Evolutionary conservation across 2,113 vertebrate species (phyloP).

Genomic region (Bos indicus): DNA sequence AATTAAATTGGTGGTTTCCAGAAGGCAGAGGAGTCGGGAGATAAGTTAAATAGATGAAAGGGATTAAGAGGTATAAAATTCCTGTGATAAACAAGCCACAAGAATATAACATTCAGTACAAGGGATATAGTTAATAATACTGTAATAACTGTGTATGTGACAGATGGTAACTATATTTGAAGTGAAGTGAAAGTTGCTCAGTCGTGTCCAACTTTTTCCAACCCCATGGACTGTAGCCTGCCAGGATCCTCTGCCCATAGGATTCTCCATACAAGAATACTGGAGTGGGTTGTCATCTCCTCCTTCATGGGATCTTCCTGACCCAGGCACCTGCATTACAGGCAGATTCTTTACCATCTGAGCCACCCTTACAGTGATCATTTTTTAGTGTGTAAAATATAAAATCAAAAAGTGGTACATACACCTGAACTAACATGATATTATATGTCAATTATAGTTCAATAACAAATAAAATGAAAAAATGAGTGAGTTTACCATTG

Average conservation of each 20-base stretch:
- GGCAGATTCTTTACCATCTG: neutral
- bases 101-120: neutral
- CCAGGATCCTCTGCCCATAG: neutral
- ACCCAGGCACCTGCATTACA: neutral
- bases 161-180: neutral
- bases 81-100: neutral
- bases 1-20: neutral
- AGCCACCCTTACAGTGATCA: neutral
- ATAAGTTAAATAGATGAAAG: neutral
- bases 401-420: neutral
- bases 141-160: neutral
- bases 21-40: neutral
- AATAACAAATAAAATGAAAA: neutral
- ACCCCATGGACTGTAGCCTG: neutral
- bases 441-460: neutral
- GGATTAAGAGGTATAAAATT: neutral
- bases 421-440: neutral
- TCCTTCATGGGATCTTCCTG: neutral
- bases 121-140: neutral
- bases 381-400: neutral
- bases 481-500: constrained; percentile 25
- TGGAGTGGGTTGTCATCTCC: neutral
- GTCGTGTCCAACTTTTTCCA: neutral
- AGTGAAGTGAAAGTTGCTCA: neutral
- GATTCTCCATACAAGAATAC: neutral